Percentiles rank a stretch among this genome's conserved stretches.
Evolutionary conservation across 2,797 vertebrate genomes (phyloP).

Genomic region (Neostethus bicornis): DNA sequence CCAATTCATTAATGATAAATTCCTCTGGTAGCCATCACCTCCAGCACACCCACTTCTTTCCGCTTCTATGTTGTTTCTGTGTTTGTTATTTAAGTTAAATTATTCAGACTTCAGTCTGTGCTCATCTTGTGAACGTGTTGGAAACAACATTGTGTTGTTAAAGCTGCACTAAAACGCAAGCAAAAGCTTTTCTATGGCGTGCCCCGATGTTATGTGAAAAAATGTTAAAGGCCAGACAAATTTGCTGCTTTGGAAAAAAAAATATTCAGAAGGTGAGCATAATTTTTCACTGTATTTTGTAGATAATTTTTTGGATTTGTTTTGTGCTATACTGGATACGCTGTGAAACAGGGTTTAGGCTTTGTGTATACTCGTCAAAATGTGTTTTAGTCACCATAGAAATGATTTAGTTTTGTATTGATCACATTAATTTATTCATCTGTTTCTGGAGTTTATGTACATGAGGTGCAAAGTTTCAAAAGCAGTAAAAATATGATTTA

Average conservation of each 20-base stretch:
- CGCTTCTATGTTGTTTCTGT: conserved; percentile 62
- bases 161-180: conserved; percentile 75
- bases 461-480: conserved; percentile 93
- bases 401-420: conserved; percentile 98
- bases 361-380: conserved; percentile 85
- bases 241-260: conserved; percentile 66
- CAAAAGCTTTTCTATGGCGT: conserved; percentile 70
- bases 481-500: conserved; percentile 96
- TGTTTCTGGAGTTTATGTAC: conserved; percentile 91
- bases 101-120: conserved; percentile 77
- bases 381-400: conserved; percentile 92
- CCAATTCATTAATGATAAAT: conserved; percentile 46
- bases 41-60: conserved; percentile 38
- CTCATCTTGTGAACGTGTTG: conserved; percentile 77
- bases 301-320: conserved; percentile 79
- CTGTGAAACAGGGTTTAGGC: conserved; percentile 91
- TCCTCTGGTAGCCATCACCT: conserved; percentile 17
- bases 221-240: conserved; percentile 64
- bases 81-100: conserved; percentile 85
- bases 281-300: conserved; percentile 76
- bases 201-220: conserved; percentile 69
- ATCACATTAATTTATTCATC: conserved; percentile 98
- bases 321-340: conserved; percentile 90
- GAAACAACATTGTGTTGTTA: conserved; percentile 69
- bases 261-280: conserved; percentile 60